Base-by-base conservation (phyloP, 2,888 invertebrate species). In the Synergus laeviventris region DNA sequence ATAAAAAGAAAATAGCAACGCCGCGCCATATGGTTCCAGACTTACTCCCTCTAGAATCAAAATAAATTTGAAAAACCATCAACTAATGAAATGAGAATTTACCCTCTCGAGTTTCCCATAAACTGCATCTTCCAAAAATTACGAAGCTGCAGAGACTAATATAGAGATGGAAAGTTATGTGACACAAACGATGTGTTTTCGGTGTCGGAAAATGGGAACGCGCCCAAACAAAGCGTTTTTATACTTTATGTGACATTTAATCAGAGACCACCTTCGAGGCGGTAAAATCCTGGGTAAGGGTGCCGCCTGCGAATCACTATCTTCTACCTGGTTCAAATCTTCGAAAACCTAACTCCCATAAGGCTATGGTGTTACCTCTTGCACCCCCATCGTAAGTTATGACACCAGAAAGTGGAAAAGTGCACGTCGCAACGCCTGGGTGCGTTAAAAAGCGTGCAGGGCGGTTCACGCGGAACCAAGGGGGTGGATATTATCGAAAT, bases 211-310 rank as follows among this genome's bases (percentile, higher is more conserved):
- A 86, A 86, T 86, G 83, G 81, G 79, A 82, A 73, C 77, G 62
- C 76, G 60, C 78, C 81, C 81, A 84, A 86, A 87, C 88, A 87
- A 86, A 84, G 84, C 80, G 78, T 84, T 84, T 79, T 77, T 64
- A 76, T 89, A 78, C 79, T 89, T 89, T 89, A 89, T 88, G 89
- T 89, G 89, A 88, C 89, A 88, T 83, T 83, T 85, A 86, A 87
- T 87, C 85, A 82, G 56, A 78, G 81, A 77, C 60, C 74, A 45
- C 45, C 45, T n/a, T 70, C 31, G 49, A 49, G 49, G 70, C 70
- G 70, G 49, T 70, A 16, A 70, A 49, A 45, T 31, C 16, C 21
- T 31, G 4, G 45, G 18, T 18, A 74, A 76, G 76, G 70, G 74
- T 73, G 75, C 42, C 78, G 49, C 76, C 76, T 74, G 74, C 56